phyloP scores from a whole-genome alignment of 2,888 invertebrate species.

The Hecatera dysodea region DNA sequence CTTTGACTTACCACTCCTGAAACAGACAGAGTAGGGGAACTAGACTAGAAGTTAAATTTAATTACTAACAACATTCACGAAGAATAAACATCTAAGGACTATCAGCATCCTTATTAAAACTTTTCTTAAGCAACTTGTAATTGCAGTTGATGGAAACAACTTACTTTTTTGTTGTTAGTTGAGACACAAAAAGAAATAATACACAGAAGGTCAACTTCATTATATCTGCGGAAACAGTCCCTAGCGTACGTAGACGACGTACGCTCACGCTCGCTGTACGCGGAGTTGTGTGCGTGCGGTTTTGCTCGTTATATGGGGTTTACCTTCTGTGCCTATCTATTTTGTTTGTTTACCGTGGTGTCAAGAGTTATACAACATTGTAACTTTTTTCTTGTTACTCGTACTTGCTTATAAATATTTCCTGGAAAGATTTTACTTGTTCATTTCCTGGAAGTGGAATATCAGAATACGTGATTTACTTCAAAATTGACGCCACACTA shows the following conservation, averaged over 20 bases:
- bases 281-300: neutral
- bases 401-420: conserved; percentile 1
- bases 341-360: conserved; percentile 1
- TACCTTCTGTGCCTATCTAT: neutral
- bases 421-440: neutral
- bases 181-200: neutral
- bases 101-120: conserved; percentile 8
- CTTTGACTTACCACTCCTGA: neutral
- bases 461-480: too few species aligned
- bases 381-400: conserved; percentile 11
- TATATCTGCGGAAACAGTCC: neutral
- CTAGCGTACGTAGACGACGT: neutral
- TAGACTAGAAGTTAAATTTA: neutral
- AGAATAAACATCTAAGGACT: conserved; percentile 18
- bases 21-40: neutral
- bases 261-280: neutral
- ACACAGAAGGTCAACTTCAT: neutral
- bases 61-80: neutral
- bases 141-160: conserved; percentile 22
- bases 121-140: conserved; percentile 29
- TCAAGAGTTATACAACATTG: conserved; percentile 17
- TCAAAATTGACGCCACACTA: too few species aligned
- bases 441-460: neutral
- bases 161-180: conserved; percentile 9
- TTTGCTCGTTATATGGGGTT: too few species aligned